Evolutionary conservation across 2,797 vertebrate species (phyloP), one percentile per base, ranked within the genome.

Genomic region (Sciaenops ocellatus): DNA sequence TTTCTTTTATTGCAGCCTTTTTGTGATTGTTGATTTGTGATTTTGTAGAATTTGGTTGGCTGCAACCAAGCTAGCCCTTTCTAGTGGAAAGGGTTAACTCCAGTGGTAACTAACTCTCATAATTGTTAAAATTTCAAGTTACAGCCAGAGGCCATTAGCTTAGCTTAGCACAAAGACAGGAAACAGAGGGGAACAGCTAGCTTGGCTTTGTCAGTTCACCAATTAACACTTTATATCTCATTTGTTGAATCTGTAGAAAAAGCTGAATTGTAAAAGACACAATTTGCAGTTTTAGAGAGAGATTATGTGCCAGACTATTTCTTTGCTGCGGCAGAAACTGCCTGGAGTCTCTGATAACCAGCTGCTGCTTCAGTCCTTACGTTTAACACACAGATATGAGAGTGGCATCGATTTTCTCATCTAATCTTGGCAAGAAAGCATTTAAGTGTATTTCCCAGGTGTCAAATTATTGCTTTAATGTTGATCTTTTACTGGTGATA

Each of bases 341-440:
- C 38, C 10, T 56, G 22, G 11, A 69, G 52, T n/a, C 24, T 56
- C 51, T 12, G 24, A 41, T 55, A 26, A 68, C 22, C 2, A 10
- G 9, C 56, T 38, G 30, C 18, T 59, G 34, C 11, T 15, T 1
- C 42, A 15, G 5, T 28, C 22, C 51, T 28, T 28, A 20, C 13
- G 28, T 44, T 68, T 28, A 26, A 68, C 34, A 68, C 34, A 44
- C 5, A 44, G 20, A 24, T 22, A 11, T 41, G 30, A 38, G 18
- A 52, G 34, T 11, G 24, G 15, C n/a, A 28, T 66, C 12, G 16
- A 54, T 78, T 47, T 46, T 62, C 41, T 69, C 12, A 56, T 41
- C 8, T 24, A 42, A 47, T 13, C 4, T 55, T 38, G 15, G 18
- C 63, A 77, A 69, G 41, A 69, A 8, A 41, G 44, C 3, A 1